Evolutionary conservation across 2,797 vertebrate species (phyloP).

Genomic region (Xyrichtys novacula): DNA sequence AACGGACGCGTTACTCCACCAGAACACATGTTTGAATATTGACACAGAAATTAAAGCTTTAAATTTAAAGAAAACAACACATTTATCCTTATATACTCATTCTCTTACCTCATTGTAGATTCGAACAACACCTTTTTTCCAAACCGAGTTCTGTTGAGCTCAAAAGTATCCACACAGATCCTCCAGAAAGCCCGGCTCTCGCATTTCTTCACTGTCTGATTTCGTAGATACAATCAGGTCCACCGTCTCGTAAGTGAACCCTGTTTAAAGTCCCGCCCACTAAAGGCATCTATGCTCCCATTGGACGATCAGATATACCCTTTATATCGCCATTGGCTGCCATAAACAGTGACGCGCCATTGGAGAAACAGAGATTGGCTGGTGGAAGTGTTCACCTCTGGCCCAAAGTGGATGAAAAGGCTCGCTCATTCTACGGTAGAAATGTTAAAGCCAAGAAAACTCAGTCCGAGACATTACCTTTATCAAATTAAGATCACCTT

Average conservation of each 20-base stretch:
- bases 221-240: conserved; percentile 25
- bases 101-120: conserved; percentile 47
- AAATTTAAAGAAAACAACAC: background rate
- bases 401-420: conserved; percentile 5
- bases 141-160: conserved; percentile 1
- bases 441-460: too few species aligned
- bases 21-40: conserved; percentile 26
- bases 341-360: background rate
- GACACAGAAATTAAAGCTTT: background rate
- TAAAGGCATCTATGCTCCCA: conserved; percentile 42
- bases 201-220: conserved; percentile 18
- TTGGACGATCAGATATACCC: conserved; percentile 59
- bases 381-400: conserved; percentile 55
- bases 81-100: background rate
- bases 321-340: conserved; percentile 64
- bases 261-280: conserved; percentile 51
- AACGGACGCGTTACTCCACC: background rate
- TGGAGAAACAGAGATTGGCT: conserved; percentile 62
- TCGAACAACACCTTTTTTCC: background rate
- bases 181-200: background rate
- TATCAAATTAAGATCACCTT: too few species aligned
- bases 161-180: background rate
- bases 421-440: background rate
- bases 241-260: conserved; percentile 6
- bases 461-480: too few species aligned